A percentile compares a stretch with the other conserved stretches of the same genome.
Evolutionary conservation across 2,888 invertebrate genomes (phyloP).

Genomic region (Harpalus rubripes): DNA sequence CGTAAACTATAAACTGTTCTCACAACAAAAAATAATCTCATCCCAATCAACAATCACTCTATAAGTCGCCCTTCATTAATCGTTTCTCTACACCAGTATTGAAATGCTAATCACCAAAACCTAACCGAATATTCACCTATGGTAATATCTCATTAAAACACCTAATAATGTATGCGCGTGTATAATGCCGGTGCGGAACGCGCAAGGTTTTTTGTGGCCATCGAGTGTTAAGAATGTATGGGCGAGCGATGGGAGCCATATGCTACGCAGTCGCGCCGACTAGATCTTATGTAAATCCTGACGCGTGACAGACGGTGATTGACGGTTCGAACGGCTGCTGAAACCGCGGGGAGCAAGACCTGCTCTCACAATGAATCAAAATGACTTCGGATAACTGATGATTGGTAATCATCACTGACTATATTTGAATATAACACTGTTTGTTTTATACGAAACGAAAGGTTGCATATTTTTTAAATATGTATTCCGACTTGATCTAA

Average conservation of each 20-base stretch:
- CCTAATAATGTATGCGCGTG: constrained; percentile 59
- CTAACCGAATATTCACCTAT: constrained; percentile 57
- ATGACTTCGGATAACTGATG: constrained; percentile 43
- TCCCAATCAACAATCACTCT: constrained; percentile 36
- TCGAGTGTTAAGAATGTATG: constrained; percentile 42
- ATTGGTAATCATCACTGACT: constrained; percentile 22
- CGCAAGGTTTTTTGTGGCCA: constrained; percentile 49
- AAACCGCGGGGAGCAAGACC: constrained; percentile 54
- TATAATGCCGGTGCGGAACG: constrained; percentile 36
- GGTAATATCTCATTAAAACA: constrained; percentile 61
- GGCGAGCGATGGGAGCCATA: constrained; percentile 50
- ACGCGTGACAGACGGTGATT: constrained; percentile 61
- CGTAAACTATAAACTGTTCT: constrained; percentile 1
- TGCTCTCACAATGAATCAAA: constrained; percentile 24
- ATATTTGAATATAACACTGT: constrained; percentile 38
- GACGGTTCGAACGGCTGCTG: constrained; percentile 61
- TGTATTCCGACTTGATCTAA: background rate
- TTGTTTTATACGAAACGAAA: no score
- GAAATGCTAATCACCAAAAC: constrained; percentile 41
- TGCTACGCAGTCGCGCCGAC: constrained; percentile 39
- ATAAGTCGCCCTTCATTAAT: constrained; percentile 26
- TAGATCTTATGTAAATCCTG: constrained; percentile 61
- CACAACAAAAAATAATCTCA: constrained; percentile 27
- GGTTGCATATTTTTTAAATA: no score
- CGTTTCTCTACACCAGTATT: constrained; percentile 29